Percentiles rank a stretch among this genome's conserved stretches.
These are phyloP conservation scores for Tursiops truncatus DNA, from an alignment of 2,113 vertebrate genomes.

Conservation along the genomic window DNA sequence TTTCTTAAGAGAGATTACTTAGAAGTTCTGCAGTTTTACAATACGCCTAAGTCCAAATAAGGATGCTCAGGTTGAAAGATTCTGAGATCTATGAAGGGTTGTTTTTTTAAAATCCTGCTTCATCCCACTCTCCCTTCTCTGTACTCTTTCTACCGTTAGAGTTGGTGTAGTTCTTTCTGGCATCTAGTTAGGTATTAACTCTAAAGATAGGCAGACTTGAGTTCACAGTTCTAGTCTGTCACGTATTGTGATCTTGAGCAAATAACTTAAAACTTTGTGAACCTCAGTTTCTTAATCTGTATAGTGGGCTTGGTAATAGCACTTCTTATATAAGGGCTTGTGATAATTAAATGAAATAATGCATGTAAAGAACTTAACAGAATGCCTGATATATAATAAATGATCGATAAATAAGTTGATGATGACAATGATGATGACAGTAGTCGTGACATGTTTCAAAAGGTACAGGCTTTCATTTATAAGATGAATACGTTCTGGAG, in stretches of 20 bases:
- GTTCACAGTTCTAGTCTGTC: not conserved
- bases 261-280: not conserved
- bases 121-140: not conserved
- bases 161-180: not conserved
- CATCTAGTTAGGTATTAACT: not conserved
- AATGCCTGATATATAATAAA: not conserved
- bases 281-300: not conserved
- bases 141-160: not conserved
- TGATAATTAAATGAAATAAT: not conserved
- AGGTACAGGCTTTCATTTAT: not conserved
- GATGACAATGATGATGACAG: too few relatives aligned
- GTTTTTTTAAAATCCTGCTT: not conserved
- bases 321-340: not conserved
- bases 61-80: not conserved
- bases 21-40: not conserved
- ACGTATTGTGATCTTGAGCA: not conserved
- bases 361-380: not conserved
- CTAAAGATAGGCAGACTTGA: not conserved
- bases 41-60: not conserved
- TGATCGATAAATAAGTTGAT: not conserved
- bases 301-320: not conserved
- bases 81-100: not conserved
- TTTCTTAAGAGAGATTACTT: slow-evolving; percentile 13
- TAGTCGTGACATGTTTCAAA: not conserved
- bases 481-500: not conserved